Percentiles rank a stretch among this genome's conserved stretches.
These are phyloP conservation scores for Sternarchorhynchus goeldii DNA, from an alignment of 2,797 vertebrate species.

Conservation along the genomic window DNA sequence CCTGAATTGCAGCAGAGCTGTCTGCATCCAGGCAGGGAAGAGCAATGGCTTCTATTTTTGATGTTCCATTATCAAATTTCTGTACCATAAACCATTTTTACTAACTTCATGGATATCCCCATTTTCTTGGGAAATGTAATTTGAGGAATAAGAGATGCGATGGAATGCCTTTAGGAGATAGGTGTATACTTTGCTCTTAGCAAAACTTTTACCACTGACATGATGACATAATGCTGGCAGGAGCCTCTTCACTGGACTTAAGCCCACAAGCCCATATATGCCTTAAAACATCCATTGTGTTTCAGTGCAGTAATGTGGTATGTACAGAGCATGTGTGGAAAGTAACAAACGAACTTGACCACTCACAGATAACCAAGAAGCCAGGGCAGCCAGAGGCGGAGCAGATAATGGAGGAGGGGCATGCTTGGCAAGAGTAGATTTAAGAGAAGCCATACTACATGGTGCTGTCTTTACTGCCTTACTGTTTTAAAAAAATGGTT, in stretches of 20 bases:
- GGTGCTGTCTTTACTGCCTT: slow-evolving; percentile 5
- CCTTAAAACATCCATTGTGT: slow-evolving; percentile 22
- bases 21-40: neutral
- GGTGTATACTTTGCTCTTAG: slow-evolving; percentile 33
- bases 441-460: too few relatives aligned
- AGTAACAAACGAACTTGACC: slow-evolving; percentile 24
- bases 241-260: slow-evolving; percentile 18
- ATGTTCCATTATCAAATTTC: slow-evolving; percentile 26
- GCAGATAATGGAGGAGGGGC: slow-evolving; percentile 15
- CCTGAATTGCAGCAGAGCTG: slow-evolving; percentile 2
- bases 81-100: slow-evolving; percentile 30
- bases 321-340: slow-evolving; percentile 15
- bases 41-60: neutral
- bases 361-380: slow-evolving; percentile 1
- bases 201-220: slow-evolving; percentile 31
- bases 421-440: too few relatives aligned
- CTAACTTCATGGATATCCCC: slow-evolving; percentile 37
- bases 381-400: neutral
- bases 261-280: slow-evolving; percentile 11
- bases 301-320: slow-evolving; percentile 16
- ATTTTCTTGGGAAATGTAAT: slow-evolving; percentile 51
- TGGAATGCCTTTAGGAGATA: slow-evolving; percentile 45
- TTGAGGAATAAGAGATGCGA: slow-evolving; percentile 46
- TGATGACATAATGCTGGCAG: slow-evolving; percentile 36
- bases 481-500: slow-evolving; percentile 39